A percentile compares a stretch with the other conserved stretches of the same genome.
These are phyloP conservation scores for Sesamia nonagrioides DNA, from an alignment of 1,140 invertebrate species.

Conservation along the genomic window DNA sequence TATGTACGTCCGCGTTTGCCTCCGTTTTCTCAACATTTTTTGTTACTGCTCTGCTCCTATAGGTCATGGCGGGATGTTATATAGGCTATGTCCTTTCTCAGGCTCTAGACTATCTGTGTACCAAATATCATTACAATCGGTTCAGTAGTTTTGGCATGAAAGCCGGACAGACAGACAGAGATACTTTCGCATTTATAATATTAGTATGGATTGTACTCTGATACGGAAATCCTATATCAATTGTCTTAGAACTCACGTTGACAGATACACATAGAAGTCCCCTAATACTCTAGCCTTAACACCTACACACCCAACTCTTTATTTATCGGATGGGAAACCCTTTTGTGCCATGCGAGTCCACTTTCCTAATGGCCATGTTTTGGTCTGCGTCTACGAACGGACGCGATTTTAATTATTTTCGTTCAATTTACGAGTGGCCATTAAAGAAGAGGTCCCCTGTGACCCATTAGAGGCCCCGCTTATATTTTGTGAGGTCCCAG, in stretches of 20 bases:
- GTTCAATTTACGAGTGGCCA: slow-evolving; percentile 85
- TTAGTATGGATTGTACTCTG: too few relatives aligned
- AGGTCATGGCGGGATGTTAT: too few relatives aligned
- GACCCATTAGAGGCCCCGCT: slow-evolving; percentile 78
- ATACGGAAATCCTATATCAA: slow-evolving; percentile 21
- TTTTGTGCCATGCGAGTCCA: slow-evolving; percentile 70
- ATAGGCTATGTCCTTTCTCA: too few relatives aligned
- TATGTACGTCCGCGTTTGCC: too few relatives aligned
- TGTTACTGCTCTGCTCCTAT: too few relatives aligned
- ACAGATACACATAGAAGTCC: slow-evolving; percentile 14
- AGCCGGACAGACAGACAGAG: too few relatives aligned
- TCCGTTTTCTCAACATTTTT: too few relatives aligned
- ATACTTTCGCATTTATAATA: too few relatives aligned
- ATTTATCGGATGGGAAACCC: slow-evolving; percentile 83
- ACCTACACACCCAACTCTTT: slow-evolving; percentile 60
- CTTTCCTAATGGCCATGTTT: slow-evolving; percentile 83
- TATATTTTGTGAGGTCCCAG: slow-evolving; percentile 64
- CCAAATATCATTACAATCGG: too few relatives aligned
- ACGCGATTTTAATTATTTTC: slow-evolving; percentile 87
- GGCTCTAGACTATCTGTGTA: too few relatives aligned
- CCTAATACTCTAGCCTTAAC: slow-evolving; percentile 24
- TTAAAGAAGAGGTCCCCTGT: slow-evolving; percentile 81
- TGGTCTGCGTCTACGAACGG: slow-evolving; percentile 72
- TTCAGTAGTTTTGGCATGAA: too few relatives aligned
- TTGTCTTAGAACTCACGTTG: background rate